Base-by-base conservation (phyloP, 1,140 invertebrate genomes). In the Trichonephila clavipes region DNA sequence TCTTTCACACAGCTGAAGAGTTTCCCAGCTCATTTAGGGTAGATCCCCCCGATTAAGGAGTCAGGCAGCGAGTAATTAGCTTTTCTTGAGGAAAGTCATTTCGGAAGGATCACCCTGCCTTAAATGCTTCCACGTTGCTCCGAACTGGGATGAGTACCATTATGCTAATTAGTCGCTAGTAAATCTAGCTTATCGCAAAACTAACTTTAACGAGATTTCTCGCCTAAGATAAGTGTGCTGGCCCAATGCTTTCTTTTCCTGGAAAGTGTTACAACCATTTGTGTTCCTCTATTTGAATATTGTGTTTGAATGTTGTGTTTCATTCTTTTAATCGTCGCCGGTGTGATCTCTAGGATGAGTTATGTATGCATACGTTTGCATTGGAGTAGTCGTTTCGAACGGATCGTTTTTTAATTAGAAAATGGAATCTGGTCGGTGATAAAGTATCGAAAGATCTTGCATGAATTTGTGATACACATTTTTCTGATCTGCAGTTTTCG, bases 181-280 rank as follows among this genome's bases (percentile, higher is more conserved):
- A 92, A 92, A 92, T 92, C 90, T 85, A 28, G 77, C 62, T 92
- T 82, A 90, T 90, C 72, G 58, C 28, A 21, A 77, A 88, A 34
- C 59, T 51, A 69, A 64, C 82, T 92, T 85, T 92, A 92, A 92
- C 90, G 90, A 92, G 90, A 91, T 91, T 90, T 90, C 69, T 16
- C 72, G 69, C 89, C 24, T 1, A 24, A 82, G 44, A 85, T 51
- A 85, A 77, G 40, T 58, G 82, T 24, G 82, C 8, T 24, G 82
- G 34, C 18, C 19, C n/a, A 14, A n/a, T 82, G 66, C 66, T 82
- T 85, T 58, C 58, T 85, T 85, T 59, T 19, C 82, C 21, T 59
- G 44, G n/a, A 44, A 58, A 59, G 51, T 61, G 44, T 61, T 85
- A 59, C 16, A 28, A 28, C 72, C 34, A 40, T 77, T 77, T 77